A percentile compares a stretch with the other conserved stretches of the same genome.
Conservation (phyloP, 1,140 invertebrate genomes). For the Vollenhovia emeryi region DNA sequence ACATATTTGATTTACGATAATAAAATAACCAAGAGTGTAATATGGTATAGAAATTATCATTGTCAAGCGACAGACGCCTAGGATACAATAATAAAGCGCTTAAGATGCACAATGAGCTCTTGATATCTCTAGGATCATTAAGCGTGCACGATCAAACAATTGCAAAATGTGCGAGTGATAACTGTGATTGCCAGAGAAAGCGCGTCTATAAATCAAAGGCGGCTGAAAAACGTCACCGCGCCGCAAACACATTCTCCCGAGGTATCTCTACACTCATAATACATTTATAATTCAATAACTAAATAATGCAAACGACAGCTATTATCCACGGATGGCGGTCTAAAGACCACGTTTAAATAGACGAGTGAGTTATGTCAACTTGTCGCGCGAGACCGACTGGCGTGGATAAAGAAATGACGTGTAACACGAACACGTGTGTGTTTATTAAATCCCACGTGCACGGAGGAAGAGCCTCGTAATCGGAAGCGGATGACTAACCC, state of each 20-base stretch:
- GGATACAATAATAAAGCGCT: neutral
- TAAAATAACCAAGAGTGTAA: neutral
- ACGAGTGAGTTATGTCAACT: neutral
- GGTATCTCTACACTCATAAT: neutral
- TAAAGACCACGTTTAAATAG: neutral
- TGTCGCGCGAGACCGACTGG: neutral
- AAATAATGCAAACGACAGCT: neutral
- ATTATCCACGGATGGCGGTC: neutral
- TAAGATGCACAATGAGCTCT: neutral
- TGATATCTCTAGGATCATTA: neutral
- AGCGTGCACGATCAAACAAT: neutral
- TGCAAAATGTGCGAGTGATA: neutral
- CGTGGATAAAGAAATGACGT: neutral
- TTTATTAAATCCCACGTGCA: constrained; percentile 8
- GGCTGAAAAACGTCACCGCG: neutral
- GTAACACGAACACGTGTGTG: neutral
- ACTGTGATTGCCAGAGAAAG: neutral
- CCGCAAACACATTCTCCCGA: neutral
- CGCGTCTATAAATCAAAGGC: constrained; percentile 5
- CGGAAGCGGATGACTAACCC: constrained; percentile 4
- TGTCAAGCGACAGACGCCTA: neutral
- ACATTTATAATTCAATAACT: neutral
- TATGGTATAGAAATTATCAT: neutral
- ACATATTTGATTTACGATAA: neutral
- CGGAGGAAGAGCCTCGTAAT: neutral